These are phyloP conservation scores for Xenopus borealis DNA, from an alignment of 2,113 vertebrate genomes.

Conservation along the genomic window DNA sequence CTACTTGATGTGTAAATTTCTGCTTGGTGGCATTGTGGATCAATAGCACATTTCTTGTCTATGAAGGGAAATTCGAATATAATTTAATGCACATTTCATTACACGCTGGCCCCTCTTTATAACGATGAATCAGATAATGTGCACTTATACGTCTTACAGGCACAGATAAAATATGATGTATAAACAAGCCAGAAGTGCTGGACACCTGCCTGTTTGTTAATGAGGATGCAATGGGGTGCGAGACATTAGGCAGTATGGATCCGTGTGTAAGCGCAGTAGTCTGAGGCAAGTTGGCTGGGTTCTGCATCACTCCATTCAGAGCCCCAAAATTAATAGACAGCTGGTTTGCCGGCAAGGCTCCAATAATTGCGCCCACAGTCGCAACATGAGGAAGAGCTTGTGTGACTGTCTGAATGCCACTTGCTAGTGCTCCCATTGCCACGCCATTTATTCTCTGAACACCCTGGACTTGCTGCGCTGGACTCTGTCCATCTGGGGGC, in stretches of 20 bases:
- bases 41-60: too few relatives aligned
- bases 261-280: slow-evolving; percentile 72
- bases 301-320: slow-evolving; percentile 93
- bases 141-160: too few relatives aligned
- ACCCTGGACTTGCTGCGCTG: slow-evolving; percentile 77
- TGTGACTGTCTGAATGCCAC: slow-evolving; percentile 72
- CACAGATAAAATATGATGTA: too few relatives aligned
- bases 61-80: too few relatives aligned
- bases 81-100: too few relatives aligned
- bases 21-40: too few relatives aligned
- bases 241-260: slow-evolving; percentile 68
- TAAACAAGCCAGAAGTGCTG: too few relatives aligned
- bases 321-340: slow-evolving; percentile 89
- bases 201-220: slow-evolving; percentile 74
- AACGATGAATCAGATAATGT: too few relatives aligned
- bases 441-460: slow-evolving; percentile 85
- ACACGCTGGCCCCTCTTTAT: too few relatives aligned
- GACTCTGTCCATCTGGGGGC: slow-evolving; percentile 88
- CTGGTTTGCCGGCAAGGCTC: slow-evolving; percentile 79
- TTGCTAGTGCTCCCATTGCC: slow-evolving; percentile 69
- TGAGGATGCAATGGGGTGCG: slow-evolving; percentile 75
- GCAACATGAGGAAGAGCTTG: slow-evolving; percentile 73
- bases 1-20: too few relatives aligned
- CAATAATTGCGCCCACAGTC: slow-evolving; percentile 84
- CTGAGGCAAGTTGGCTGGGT: slow-evolving; percentile 79